Evolutionary conservation across 2,113 vertebrate genomes (phyloP), one percentile per base, ranked within the genome.

Genomic region (Rhegmatorhina hoffmannsi): DNA sequence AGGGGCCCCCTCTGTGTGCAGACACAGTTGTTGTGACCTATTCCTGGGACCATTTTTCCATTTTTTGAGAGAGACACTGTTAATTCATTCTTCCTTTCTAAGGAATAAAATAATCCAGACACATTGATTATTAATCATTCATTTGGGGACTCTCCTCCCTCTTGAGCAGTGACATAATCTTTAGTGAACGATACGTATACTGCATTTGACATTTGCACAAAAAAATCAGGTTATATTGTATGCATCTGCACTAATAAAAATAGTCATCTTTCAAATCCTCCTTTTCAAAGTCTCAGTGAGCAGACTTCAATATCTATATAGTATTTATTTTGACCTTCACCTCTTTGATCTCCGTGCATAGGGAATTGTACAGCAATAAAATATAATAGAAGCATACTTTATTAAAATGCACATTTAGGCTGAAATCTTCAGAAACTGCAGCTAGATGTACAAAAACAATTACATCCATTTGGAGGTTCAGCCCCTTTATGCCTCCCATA

Each of bases 81-180:
- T 91, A 96, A 97, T 98, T 97, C 83, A 95, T 97, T 96, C 96
- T 91, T 97, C 92, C 86, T 95, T 97, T 96, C 94, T 86, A 75
- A 97, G 56, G 95, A 97, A 97, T 97, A 96, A 97, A 97, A 97
- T 90, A 92, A 96, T 95, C 96, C 96, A 97, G 97, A 96, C 97
- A 92, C 97, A 98, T 97, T 98, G 98, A 98, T 98, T 98, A 98
- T 97, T 98, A 97, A 98, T 98, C 97, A 98, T 96, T 97, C 96
- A 96, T 97, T 76, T 97, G 90, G 78, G 96, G 75, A 94, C 96
- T 96, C 93, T 96, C 91, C 97, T 94, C 89, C 94, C 93, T 96
- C 92, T 97, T 97, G 93, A 97, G 95, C 97, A 97, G 95, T 97
- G 97, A 97, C 92, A 97, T 91, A 97, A 97, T 98, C 95, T 95